Evolutionary conservation across 2,113 vertebrate species (phyloP).

Genomic region (Vombatus ursinus): DNA sequence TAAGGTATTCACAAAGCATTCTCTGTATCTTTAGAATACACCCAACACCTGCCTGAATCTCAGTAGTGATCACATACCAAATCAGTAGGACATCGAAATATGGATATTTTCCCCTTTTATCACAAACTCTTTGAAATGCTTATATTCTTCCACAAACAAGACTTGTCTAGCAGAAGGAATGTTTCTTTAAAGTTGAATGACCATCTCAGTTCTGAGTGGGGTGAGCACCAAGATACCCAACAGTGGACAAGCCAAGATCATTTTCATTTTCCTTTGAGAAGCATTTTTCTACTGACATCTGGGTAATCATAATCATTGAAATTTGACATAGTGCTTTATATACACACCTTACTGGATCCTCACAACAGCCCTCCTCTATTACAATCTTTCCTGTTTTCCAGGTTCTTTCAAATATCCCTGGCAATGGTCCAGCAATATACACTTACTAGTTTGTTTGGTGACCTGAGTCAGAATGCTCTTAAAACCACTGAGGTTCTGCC

Average conservation of each 20-base stretch:
- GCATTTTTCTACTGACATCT: background rate
- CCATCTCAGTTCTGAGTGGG: background rate
- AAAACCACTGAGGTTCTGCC: background rate
- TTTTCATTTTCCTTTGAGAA: background rate
- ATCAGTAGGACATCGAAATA: background rate
- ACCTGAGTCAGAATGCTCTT: background rate
- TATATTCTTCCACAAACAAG: conserved; percentile 5
- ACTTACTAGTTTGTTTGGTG: background rate
- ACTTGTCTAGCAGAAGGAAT: background rate
- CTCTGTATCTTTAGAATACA: conserved; percentile 17
- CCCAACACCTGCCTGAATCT: conserved; percentile 1
- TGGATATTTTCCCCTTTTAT: conserved; percentile 37
- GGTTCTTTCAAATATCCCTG: background rate
- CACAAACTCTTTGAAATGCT: conserved; percentile 13
- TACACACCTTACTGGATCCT: background rate
- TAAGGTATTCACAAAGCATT: conserved; percentile 10
- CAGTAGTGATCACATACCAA: background rate
- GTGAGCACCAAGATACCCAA: background rate
- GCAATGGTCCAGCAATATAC: background rate
- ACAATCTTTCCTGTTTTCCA: background rate
- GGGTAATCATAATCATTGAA: background rate
- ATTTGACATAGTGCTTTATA: background rate
- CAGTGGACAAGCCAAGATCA: background rate
- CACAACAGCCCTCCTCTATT: background rate
- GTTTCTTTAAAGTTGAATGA: conserved; percentile 31